Evolutionary conservation across 2,113 vertebrate genomes (phyloP).

Genomic region (Tricholaema leucomelas): DNA sequence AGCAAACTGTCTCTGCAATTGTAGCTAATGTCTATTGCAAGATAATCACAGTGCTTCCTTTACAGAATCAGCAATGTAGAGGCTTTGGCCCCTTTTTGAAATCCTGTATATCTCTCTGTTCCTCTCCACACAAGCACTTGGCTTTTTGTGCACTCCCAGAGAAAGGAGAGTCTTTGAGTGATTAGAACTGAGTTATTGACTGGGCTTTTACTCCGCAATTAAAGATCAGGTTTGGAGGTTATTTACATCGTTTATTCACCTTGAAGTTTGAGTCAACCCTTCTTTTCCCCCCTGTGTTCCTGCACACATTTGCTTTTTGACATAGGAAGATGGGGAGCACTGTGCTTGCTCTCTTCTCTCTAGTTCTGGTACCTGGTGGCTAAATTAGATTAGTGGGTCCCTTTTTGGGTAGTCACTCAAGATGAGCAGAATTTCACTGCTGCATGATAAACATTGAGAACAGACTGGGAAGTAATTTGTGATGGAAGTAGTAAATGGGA

Average conservation of each 20-base stretch:
- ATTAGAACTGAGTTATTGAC: neutral
- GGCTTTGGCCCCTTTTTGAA: neutral
- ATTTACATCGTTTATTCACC: neutral
- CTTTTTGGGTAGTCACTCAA: neutral
- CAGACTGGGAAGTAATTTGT: neutral
- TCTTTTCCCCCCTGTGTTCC: neutral
- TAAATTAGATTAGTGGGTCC: neutral
- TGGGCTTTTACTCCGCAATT: neutral
- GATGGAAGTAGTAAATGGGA: neutral
- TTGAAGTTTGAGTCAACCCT: neutral
- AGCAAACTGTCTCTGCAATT: neutral
- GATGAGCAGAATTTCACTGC: neutral
- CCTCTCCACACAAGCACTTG: neutral
- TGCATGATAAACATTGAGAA: neutral
- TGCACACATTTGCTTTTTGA: neutral
- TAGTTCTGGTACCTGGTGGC: neutral
- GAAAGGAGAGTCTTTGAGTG: neutral
- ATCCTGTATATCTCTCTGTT: neutral
- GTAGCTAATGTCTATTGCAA: neutral
- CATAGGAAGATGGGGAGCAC: rapidly evolving
- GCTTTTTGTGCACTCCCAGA: neutral
- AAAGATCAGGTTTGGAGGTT: neutral
- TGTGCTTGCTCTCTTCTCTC: neutral
- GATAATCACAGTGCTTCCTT: neutral
- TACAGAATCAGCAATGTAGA: neutral